These are phyloP conservation scores for Morinoia aosen DNA, from an alignment of 2,888 invertebrate genomes.

Conservation along the genomic window DNA sequence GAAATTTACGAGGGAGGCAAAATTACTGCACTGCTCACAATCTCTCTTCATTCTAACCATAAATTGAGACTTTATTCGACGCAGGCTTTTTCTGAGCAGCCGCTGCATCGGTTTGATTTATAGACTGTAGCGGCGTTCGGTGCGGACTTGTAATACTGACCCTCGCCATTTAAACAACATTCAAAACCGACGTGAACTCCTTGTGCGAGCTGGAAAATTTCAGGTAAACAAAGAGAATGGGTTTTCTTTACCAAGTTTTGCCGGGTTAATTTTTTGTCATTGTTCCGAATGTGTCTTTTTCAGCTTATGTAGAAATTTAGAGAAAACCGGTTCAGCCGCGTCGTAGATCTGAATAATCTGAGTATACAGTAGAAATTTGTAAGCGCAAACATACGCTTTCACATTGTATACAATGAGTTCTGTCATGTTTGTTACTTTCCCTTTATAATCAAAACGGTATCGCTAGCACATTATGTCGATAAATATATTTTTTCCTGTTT, in stretches of 20 bases:
- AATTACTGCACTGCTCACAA: slow-evolving; percentile 31
- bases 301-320: too few species aligned
- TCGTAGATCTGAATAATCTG: too few species aligned
- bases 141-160: not conserved
- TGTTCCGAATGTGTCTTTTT: not conserved
- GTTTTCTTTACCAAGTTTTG: not conserved
- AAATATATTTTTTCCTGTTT: too few species aligned
- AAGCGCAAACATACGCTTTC: too few species aligned
- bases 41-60: slow-evolving; percentile 41
- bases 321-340: too few species aligned
- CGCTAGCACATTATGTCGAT: too few species aligned
- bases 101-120: not conserved
- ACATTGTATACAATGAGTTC: too few species aligned
- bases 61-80: slow-evolving; percentile 31
- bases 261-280: not conserved
- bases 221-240: not conserved
- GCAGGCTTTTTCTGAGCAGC: not conserved
- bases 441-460: too few species aligned
- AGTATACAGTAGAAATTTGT: too few species aligned
- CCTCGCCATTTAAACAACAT: not conserved
- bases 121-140: not conserved
- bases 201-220: not conserved
- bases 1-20: slow-evolving; percentile 7
- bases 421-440: too few species aligned
- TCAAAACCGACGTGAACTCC: not conserved